Evolutionary conservation across 2,888 invertebrate species (phyloP), one percentile per base, ranked within the genome.

Genomic region (Panorpa germanica): DNA sequence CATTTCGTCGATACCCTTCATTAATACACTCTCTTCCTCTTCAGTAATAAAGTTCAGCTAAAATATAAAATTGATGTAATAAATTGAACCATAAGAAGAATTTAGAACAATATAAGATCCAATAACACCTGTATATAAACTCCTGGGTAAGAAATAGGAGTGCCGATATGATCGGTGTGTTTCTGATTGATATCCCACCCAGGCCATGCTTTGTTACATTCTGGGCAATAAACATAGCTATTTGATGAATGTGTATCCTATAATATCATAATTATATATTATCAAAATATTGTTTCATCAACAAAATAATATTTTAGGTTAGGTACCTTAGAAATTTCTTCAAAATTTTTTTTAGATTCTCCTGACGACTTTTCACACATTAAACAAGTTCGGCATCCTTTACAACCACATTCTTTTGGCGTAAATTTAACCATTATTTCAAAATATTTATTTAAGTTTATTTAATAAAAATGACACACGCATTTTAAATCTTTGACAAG

Each of bases 401-500:
- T 93, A 48, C 93, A 95, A 22, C 88, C 91, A 55, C 93, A 95
- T n/a, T n/a, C n/a, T n/a, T n/a, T n/a, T n/a, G n/a, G n/a, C n/a
- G n/a, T n/a, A n/a, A n/a, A n/a, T n/a, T n/a, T n/a, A n/a, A n/a
- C n/a, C n/a, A n/a, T n/a, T n/a, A n/a, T n/a, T n/a, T n/a, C n/a
- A n/a, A n/a, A n/a, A n/a, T n/a, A n/a, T n/a, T n/a, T n/a, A n/a
- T n/a, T n/a, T n/a, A n/a, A n/a, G n/a, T n/a, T n/a, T n/a, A n/a
- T n/a, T n/a, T n/a, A n/a, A n/a, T n/a, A n/a, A n/a, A n/a, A n/a
- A n/a, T n/a, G n/a, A n/a, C n/a, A n/a, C n/a, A n/a, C n/a, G n/a
- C n/a, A n/a, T n/a, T n/a, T n/a, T n/a, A n/a, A n/a, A n/a, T n/a
- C n/a, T n/a, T n/a, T n/a, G n/a, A n/a, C n/a, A n/a, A n/a, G n/a